Percentiles rank a stretch among this genome's conserved stretches.
Evolutionary conservation across 2,888 invertebrate genomes (phyloP).

Genomic region (Apotomis betuletana): DNA sequence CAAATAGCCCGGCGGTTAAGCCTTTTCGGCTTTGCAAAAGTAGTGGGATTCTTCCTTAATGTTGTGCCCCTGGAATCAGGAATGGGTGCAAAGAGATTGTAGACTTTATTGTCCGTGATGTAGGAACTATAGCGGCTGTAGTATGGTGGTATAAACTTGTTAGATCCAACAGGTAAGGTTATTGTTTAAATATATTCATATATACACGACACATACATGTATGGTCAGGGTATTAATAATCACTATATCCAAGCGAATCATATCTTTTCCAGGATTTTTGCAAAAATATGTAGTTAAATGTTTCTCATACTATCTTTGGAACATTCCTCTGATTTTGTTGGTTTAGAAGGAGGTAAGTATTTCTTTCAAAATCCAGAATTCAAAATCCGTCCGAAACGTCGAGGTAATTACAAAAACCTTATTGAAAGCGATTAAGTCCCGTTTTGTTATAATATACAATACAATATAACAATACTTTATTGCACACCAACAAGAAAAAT

Average conservation of each 20-base stretch:
- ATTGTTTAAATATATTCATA: not conserved
- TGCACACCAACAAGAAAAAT: no score
- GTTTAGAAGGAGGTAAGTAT: no score
- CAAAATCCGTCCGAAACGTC: no score
- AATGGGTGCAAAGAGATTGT: slow-evolving; percentile 11
- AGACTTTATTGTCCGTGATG: not conserved
- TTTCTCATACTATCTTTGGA: no score
- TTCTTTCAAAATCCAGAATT: no score
- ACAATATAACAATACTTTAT: no score
- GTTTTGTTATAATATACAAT: no score
- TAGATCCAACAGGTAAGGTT: slow-evolving; percentile 6
- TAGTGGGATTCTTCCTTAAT: slow-evolving; percentile 10
- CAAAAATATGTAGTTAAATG: no score
- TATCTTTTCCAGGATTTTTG: no score
- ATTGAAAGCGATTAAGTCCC: no score
- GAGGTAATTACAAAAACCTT: no score
- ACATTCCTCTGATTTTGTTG: no score
- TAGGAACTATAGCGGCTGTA: not conserved
- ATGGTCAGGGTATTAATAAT: slow-evolving; percentile 7
- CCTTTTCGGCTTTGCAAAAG: not conserved
- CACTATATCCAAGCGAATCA: not conserved
- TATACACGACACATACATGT: not conserved
- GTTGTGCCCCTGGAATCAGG: slow-evolving; percentile 1
- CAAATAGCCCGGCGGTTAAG: not conserved
- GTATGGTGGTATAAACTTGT: not conserved